A percentile compares a stretch with the other conserved stretches of the same genome.
Conservation (phyloP, 2,113 vertebrate species). For the Pangasianodon hypophthalmus region DNA sequence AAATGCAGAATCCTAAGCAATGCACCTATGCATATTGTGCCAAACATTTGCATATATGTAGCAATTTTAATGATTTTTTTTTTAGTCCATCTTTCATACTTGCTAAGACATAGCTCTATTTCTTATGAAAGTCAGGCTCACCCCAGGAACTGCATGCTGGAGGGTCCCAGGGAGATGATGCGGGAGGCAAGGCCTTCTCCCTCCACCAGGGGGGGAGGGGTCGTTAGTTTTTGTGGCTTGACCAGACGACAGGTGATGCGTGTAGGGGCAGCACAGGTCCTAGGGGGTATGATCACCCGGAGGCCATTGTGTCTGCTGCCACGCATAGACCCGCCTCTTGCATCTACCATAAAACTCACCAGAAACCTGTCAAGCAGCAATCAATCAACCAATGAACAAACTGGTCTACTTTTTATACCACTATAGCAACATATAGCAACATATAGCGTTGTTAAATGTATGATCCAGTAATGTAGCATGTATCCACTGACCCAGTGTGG, state of each 20-base stretch:
- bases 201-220: slow-evolving; percentile 86
- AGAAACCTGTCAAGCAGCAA: slow-evolving; percentile 81
- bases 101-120: not conserved
- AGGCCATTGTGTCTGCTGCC: slow-evolving; percentile 93
- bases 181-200: slow-evolving; percentile 91
- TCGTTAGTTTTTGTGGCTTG: slow-evolving; percentile 91
- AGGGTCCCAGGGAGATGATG: slow-evolving; percentile 90
- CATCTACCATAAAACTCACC: slow-evolving; percentile 98
- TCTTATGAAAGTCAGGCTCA: slow-evolving; percentile 61
- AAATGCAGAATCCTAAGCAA: slow-evolving; percentile 14
- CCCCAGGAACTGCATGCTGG: slow-evolving; percentile 93
- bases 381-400: not conserved
- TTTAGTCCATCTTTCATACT: not conserved
- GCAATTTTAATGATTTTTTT: not conserved
- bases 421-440: not conserved
- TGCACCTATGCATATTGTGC: not conserved
- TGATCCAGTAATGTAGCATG: not conserved
- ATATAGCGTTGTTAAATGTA: not conserved
- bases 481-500: slow-evolving; percentile 87
- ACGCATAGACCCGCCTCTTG: slow-evolving; percentile 93
- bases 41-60: not conserved
- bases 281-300: slow-evolving; percentile 88
- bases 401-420: not conserved
- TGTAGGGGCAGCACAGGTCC: slow-evolving; percentile 88
- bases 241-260: slow-evolving; percentile 96